Evolutionary conservation across 2,888 invertebrate species (phyloP).

Genomic region (Mesochorus sp.): DNA sequence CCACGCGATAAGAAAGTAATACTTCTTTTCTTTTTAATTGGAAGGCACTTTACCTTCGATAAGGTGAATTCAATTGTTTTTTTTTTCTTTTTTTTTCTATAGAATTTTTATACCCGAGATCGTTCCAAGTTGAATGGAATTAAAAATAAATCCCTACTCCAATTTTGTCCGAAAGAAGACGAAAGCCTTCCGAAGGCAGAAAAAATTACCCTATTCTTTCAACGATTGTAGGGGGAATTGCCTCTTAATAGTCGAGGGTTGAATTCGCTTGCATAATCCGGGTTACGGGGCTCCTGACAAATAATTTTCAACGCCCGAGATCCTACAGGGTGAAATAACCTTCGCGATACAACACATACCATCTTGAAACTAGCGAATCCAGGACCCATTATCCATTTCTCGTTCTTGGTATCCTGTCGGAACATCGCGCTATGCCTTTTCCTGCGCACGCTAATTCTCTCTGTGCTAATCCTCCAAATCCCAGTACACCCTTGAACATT

Average conservation of each 20-base stretch:
- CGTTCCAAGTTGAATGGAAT: too few relatives aligned
- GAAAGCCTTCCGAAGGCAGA: neutral
- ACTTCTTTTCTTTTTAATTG: too few relatives aligned
- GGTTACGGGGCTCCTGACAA: slow-evolving; percentile 42
- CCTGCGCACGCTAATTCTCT: slow-evolving; percentile 75
- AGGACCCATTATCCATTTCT: slow-evolving; percentile 40
- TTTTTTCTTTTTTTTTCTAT: too few relatives aligned
- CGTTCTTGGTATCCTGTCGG: slow-evolving; percentile 16
- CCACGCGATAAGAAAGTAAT: too few relatives aligned
- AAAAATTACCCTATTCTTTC: neutral
- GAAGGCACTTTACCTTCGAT: too few relatives aligned
- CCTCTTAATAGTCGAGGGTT: slow-evolving; percentile 3
- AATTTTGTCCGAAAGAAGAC: too few relatives aligned
- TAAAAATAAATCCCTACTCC: too few relatives aligned
- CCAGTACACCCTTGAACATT: slow-evolving; percentile 74
- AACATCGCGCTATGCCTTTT: slow-evolving; percentile 15
- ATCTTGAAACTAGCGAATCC: slow-evolving; percentile 32
- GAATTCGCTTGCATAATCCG: slow-evolving; percentile 35
- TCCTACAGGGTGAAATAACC: slow-evolving; percentile 32
- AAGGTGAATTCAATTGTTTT: too few relatives aligned
- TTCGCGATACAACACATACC: slow-evolving; percentile 63
- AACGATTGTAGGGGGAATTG: slow-evolving; percentile 32
- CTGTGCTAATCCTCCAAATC: slow-evolving; percentile 76
- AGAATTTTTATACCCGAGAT: too few relatives aligned
- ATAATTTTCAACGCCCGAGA: slow-evolving; percentile 59